phyloP scores from a whole-genome alignment of 2,797 vertebrate species.

The Trematomus bernacchii region DNA sequence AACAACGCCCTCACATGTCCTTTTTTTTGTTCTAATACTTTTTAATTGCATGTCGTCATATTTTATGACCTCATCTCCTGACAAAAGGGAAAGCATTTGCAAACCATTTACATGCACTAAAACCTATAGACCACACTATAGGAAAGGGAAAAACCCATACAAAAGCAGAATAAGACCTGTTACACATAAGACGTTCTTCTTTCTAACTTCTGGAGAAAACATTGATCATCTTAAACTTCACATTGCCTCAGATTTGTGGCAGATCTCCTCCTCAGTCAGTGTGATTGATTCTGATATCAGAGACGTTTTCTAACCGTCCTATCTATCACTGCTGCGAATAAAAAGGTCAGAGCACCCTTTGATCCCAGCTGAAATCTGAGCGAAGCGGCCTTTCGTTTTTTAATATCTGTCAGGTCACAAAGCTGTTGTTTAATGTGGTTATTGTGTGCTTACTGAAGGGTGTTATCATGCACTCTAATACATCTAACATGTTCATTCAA shows the following conservation, averaged over 20 bases:
- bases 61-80: too few species aligned
- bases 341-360: slow-evolving; percentile 69
- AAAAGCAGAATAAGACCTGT: neutral
- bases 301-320: slow-evolving; percentile 25
- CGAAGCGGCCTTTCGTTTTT: slow-evolving; percentile 54
- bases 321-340: slow-evolving; percentile 38
- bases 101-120: too few species aligned
- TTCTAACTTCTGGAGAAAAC: slow-evolving; percentile 6
- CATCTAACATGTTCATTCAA: too few species aligned
- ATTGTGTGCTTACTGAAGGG: slow-evolving; percentile 37
- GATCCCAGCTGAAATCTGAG: slow-evolving; percentile 65
- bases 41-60: too few species aligned
- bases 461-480: slow-evolving; percentile 26
- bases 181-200: neutral
- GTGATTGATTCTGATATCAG: slow-evolving; percentile 56
- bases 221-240: slow-evolving; percentile 9
- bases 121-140: too few species aligned
- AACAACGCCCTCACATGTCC: slow-evolving; percentile 6
- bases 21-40: slow-evolving; percentile 5
- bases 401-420: slow-evolving; percentile 46
- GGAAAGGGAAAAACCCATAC: too few species aligned
- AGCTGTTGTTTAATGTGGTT: slow-evolving; percentile 47
- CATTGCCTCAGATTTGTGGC: slow-evolving; percentile 19
- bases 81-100: too few species aligned
- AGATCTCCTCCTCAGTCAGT: slow-evolving; percentile 15